Evolutionary conservation across 2,113 vertebrate genomes (phyloP), one percentile per base, ranked within the genome.

Genomic region (Nerophis ophidion): DNA sequence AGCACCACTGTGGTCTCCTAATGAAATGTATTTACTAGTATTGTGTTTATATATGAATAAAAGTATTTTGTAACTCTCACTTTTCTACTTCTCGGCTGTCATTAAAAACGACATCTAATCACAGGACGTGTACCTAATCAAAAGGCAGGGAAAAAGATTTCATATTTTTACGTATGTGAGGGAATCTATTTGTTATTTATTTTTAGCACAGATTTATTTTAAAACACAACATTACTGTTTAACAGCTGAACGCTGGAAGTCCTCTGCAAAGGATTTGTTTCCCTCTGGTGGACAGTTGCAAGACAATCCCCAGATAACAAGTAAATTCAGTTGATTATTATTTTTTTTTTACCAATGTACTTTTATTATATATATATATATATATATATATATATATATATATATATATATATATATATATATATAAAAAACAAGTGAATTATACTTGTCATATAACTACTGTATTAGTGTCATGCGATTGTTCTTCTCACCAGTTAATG

Each of bases 241-340:
- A 11, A 3, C 10, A 42, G 40, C 40, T 10, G 11, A 42, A 42
- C 40, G 11, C 11, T 8, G 9, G 9, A 10, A 10, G 40, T 8
- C 40, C 8, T 53, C 40, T 66, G 26, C 15, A n/a, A 10, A 50
- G 5, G 14, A 19, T 34, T 68, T 71, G 52, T 49, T 66, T 9
- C 79, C 83, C 72, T 72, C 84, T 81, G 78, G 80, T 76, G 84
- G 56, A 48, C 48, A 48, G 6, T 44, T 47, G 16, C 7, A 63
- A 38, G 26, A 44, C 40, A 44, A 12, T 44, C 12, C 4, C 12
- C 40, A 44, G 40, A 44, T 12, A 44, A 44, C 11, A 26, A 26
- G 26, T 26, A 4, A 26, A 26, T 26, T 26, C 26, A 26, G 26
- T 26, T 26, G 26, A 26, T 26, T 26, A 26, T 26, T 26, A 2